Evolutionary conservation across 2,113 vertebrate species (phyloP).

Genomic region (Phaethornis superciliosus): DNA sequence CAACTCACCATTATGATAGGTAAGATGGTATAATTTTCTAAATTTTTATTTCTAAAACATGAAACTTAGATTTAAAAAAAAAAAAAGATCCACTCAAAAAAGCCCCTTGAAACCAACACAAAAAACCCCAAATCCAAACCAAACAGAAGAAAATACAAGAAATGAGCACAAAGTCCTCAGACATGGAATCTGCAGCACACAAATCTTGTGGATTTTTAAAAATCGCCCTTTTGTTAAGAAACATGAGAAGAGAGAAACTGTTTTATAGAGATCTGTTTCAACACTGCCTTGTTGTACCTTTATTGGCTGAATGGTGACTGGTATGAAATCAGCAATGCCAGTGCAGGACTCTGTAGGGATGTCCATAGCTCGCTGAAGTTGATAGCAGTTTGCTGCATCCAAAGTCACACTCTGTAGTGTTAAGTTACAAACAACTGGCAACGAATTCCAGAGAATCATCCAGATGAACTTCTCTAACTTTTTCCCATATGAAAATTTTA

Average conservation of each 20-base stretch:
- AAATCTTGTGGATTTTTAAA: neutral
- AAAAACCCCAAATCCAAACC: neutral
- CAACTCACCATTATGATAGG: neutral
- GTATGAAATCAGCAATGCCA: neutral
- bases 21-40: neutral
- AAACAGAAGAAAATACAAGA: neutral
- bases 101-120: neutral
- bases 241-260: neutral
- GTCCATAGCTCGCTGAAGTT: neutral
- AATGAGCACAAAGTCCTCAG: neutral
- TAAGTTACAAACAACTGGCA: neutral
- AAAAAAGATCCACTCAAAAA: neutral
- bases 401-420: neutral
- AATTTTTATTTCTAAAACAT: neutral
- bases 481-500: neutral
- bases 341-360: neutral
- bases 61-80: neutral
- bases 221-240: neutral
- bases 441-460: neutral
- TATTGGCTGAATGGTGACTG: neutral
- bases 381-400: neutral
- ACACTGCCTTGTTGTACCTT: neutral
- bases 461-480: neutral
- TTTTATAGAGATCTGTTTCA: neutral
- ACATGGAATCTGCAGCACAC: neutral